phyloP scores from a whole-genome alignment of 2,888 invertebrate genomes.

The Laothoe populi region DNA sequence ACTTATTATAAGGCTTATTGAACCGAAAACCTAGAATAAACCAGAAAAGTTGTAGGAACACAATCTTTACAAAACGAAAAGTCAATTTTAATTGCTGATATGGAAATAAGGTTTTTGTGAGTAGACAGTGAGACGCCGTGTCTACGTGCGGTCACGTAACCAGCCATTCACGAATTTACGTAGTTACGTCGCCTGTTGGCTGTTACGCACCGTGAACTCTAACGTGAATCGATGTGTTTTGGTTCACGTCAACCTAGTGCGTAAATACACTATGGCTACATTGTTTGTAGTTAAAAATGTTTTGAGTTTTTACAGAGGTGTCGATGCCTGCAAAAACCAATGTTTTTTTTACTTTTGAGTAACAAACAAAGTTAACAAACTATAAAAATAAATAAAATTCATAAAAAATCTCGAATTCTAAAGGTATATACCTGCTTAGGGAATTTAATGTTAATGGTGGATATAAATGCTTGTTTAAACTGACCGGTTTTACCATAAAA shows the following conservation, averaged over 20 bases:
- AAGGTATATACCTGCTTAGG: not conserved
- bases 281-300: not conserved
- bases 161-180: constrained; percentile 22
- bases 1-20: too few species aligned
- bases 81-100: constrained; percentile 1
- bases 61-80: not conserved
- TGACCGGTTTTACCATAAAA: not conserved
- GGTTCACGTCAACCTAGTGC: not conserved
- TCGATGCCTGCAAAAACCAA: not conserved
- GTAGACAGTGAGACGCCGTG: constrained; percentile 16
- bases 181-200: constrained; percentile 4
- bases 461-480: not conserved
- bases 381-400: too few species aligned
- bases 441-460: too few species aligned
- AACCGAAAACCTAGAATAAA: too few species aligned
- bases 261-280: not conserved
- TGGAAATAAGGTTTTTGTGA: not conserved
- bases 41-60: not conserved
- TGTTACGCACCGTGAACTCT: constrained; percentile 20
- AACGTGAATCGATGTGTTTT: constrained; percentile 13
- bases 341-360: not conserved
- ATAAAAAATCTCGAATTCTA: not conserved
- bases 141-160: constrained; percentile 18
- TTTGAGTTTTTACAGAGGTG: not conserved
- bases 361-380: too few species aligned